Evolutionary conservation across 2,888 invertebrate species (phyloP).

Genomic region (Habrosyne pyritoides): DNA sequence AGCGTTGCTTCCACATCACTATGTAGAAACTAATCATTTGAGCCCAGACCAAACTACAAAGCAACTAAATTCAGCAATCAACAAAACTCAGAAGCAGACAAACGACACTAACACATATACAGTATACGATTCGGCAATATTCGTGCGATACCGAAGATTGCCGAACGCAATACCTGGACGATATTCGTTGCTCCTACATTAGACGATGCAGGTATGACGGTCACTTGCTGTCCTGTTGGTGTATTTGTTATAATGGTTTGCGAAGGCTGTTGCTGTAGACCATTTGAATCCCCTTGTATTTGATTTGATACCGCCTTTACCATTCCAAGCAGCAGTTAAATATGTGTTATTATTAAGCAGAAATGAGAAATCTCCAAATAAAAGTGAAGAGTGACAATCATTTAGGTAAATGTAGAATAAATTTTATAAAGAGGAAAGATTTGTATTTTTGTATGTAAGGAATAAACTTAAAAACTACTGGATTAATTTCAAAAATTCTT

Average conservation of each 20-base stretch:
- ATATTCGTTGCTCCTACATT: slow-evolving; percentile 71
- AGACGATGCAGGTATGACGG: slow-evolving; percentile 88
- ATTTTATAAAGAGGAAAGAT: too few relatives aligned
- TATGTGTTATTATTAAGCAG: slow-evolving; percentile 12
- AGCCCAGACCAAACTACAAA: slow-evolving; percentile 9
- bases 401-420: too few relatives aligned
- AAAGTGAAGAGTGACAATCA: slow-evolving; percentile 6
- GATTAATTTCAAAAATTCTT: too few relatives aligned
- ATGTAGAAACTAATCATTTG: too few relatives aligned
- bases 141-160: slow-evolving; percentile 40
- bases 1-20: too few relatives aligned
- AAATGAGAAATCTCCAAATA: slow-evolving; percentile 5
- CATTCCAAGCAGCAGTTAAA: slow-evolving; percentile 59
- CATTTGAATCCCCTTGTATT: slow-evolving; percentile 67
- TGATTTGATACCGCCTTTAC: slow-evolving; percentile 75
- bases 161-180: slow-evolving; percentile 64
- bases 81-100: slow-evolving; percentile 10
- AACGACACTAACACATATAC: slow-evolving; percentile 18
- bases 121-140: slow-evolving; percentile 39
- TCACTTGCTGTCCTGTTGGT: slow-evolving; percentile 91
- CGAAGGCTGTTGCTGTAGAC: slow-evolving; percentile 59
- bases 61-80: slow-evolving; percentile 12
- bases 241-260: slow-evolving; percentile 89
- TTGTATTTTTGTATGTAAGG: too few relatives aligned
- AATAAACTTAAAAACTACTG: too few relatives aligned